Percentiles rank a stretch among this genome's conserved stretches.
Conservation (phyloP, 2,113 vertebrate species). For the Tor tambroides region DNA sequence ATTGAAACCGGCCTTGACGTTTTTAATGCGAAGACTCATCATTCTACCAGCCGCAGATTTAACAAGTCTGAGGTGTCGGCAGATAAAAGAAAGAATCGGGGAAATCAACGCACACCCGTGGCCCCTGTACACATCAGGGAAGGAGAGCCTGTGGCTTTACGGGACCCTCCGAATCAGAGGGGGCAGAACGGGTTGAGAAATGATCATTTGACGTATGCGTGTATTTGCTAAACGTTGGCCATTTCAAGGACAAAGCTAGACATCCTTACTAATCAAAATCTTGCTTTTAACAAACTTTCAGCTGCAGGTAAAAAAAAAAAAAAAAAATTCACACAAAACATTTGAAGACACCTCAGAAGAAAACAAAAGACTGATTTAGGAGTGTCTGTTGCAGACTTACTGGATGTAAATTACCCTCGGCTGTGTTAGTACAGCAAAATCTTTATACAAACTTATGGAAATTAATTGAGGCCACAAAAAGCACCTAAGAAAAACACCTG, state of each 20-base stretch:
- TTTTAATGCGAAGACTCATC: slow-evolving; percentile 54
- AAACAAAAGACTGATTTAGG: slow-evolving; percentile 19
- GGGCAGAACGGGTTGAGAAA: slow-evolving; percentile 22
- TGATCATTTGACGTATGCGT: slow-evolving; percentile 23
- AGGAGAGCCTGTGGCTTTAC: slow-evolving; percentile 43
- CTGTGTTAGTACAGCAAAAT: slow-evolving; percentile 52
- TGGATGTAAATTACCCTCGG: slow-evolving; percentile 48
- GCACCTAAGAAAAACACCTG: slow-evolving; percentile 11
- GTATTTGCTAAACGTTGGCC: background rate
- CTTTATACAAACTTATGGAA: slow-evolving; percentile 56
- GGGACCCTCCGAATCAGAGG: background rate
- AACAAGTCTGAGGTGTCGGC: slow-evolving; percentile 22
- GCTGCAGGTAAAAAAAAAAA: background rate
- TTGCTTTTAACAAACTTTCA: background rate
- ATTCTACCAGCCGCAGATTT: slow-evolving; percentile 34
- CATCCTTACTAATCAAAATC: background rate
- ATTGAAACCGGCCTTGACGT: slow-evolving; percentile 49
- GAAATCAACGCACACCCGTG: background rate
- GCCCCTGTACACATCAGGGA: slow-evolving; percentile 19
- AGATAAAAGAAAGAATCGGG: background rate
- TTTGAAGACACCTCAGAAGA: background rate
- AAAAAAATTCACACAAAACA: background rate
- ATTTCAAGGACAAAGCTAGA: background rate
- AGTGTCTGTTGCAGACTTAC: slow-evolving; percentile 48
- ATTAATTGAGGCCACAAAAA: slow-evolving; percentile 41